phyloP scores from a whole-genome alignment of 1,140 invertebrate genomes.

The Wasmannia auropunctata region DNA sequence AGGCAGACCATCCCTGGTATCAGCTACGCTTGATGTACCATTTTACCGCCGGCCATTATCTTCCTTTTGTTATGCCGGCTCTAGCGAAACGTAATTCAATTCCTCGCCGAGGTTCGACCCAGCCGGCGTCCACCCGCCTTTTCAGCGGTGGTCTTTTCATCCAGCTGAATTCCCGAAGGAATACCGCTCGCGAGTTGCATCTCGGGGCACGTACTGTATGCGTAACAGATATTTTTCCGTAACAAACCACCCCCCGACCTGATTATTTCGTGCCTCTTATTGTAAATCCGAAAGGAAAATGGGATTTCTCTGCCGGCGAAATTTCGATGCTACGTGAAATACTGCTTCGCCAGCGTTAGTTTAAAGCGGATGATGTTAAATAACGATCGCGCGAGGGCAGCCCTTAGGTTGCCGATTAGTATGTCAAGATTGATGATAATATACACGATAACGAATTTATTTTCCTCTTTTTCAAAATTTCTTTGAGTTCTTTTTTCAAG shows the following conservation, averaged over 20 bases:
- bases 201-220: slow-evolving; percentile 24
- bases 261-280: slow-evolving; percentile 41
- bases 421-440: not conserved
- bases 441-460: not conserved
- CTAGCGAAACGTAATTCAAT: slow-evolving; percentile 58
- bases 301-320: not conserved
- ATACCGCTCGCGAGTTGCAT: not conserved
- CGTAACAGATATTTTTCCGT: slow-evolving; percentile 34
- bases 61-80: slow-evolving; percentile 53
- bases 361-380: not conserved
- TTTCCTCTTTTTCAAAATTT: not conserved
- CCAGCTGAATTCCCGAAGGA: slow-evolving; percentile 23
- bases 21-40: not conserved
- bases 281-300: slow-evolving; percentile 3
- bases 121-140: slow-evolving; percentile 8
- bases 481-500: not conserved
- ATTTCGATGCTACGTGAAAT: slow-evolving; percentile 1
- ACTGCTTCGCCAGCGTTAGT: not conserved
- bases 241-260: not conserved
- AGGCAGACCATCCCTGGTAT: not conserved
- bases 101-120: slow-evolving; percentile 17
- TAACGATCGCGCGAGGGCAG: not conserved
- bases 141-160: not conserved
- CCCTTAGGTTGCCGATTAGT: too few species aligned
- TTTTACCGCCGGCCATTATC: slow-evolving; percentile 49